Conservation (phyloP, 2,113 vertebrate species). For the Perca schrenkii region DNA sequence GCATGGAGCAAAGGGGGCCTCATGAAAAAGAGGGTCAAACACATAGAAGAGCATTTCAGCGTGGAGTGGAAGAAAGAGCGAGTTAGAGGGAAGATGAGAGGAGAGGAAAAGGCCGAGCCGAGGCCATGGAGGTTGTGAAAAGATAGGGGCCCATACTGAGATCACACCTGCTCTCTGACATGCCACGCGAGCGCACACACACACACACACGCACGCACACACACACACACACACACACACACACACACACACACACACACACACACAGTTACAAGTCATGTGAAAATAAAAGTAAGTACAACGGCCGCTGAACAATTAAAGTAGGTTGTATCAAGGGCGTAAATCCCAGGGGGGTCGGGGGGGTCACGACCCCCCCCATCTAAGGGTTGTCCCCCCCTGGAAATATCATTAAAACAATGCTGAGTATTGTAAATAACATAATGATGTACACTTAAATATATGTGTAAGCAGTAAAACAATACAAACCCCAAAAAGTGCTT, state of each 20-base stretch:
- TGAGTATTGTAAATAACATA: no score
- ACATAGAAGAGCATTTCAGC: constrained; percentile 75
- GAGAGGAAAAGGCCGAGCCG: constrained; percentile 59
- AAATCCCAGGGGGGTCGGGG: no score
- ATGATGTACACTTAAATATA: no score
- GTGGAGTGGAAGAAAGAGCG: constrained; percentile 69
- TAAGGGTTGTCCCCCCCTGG: no score
- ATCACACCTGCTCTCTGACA: constrained; percentile 74
- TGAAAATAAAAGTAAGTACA: constrained; percentile 39
- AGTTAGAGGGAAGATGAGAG: constrained; percentile 72
- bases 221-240: constrained; percentile 34
- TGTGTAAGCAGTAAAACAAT: no score
- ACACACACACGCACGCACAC: constrained; percentile 25
- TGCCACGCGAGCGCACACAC: constrained; percentile 2
- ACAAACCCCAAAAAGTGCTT: no score
- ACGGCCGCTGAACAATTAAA: constrained; percentile 34
- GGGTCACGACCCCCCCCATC: no score
- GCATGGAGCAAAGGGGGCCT: constrained; percentile 76
- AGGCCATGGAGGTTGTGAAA: constrained; percentile 65
- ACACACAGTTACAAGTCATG: constrained; percentile 42
- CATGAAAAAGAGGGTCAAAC: constrained; percentile 72
- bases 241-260: neutral
- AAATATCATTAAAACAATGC: no score
- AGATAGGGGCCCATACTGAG: constrained; percentile 69
- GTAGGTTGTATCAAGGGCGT: constrained; percentile 15